Conservation (phyloP, 2,888 invertebrate species). For the Gonocerus acuteangulatus region DNA sequence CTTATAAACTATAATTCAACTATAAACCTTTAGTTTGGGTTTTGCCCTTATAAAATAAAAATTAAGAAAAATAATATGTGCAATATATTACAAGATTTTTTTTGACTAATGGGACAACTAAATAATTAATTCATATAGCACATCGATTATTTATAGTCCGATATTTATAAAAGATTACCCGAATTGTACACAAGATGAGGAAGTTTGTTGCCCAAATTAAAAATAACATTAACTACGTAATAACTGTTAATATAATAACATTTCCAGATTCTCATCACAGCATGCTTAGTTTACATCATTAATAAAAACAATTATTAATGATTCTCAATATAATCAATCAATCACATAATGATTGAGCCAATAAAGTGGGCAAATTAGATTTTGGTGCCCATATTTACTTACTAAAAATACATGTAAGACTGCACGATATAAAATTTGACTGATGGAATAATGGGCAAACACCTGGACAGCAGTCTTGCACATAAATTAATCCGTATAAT, state of each 20-base stretch:
- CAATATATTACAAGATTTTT: too few relatives aligned
- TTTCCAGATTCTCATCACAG: conserved; percentile 24
- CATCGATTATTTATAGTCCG: neutral
- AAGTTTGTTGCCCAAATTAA: neutral
- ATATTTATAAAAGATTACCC: conserved; percentile 8
- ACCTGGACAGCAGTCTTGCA: neutral
- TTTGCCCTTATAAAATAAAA: too few relatives aligned
- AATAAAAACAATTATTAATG: conserved; percentile 13
- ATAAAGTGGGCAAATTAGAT: neutral
- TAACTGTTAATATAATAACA: conserved; percentile 3
- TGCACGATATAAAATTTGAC: too few relatives aligned
- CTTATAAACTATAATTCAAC: neutral
- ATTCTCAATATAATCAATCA: conserved; percentile 9
- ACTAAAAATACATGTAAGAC: neutral
- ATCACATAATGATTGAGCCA: conserved; percentile 26
- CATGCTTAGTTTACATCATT: conserved; percentile 19
- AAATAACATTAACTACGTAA: neutral
- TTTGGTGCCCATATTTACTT: neutral
- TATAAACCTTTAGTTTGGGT: too few relatives aligned
- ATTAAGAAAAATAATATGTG: too few relatives aligned
- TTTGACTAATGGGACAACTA: too few relatives aligned
- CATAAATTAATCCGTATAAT: neutral
- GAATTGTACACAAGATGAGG: neutral
- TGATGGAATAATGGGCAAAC: too few relatives aligned
- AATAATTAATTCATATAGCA: neutral